Percentiles rank a stretch among this genome's conserved stretches.
Evolutionary conservation across 1,140 invertebrate genomes (phyloP).

Genomic region (Magallana gigas): DNA sequence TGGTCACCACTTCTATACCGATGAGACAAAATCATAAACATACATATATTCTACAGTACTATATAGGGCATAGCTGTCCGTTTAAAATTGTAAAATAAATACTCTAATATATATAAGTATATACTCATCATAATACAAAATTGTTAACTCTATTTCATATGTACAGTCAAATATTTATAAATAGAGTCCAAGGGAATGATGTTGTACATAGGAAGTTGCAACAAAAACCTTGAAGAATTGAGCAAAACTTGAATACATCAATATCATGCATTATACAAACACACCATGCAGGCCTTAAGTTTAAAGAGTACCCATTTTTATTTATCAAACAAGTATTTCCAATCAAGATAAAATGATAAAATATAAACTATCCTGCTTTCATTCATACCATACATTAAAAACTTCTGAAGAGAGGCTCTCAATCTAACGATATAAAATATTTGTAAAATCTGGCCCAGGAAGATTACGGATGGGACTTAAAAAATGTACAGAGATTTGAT

Average conservation of each 20-base stretch:
- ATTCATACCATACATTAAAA: neutral
- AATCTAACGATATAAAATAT: no score
- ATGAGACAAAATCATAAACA: slow-evolving; percentile 14
- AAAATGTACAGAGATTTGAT: no score
- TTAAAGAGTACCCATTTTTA: no score
- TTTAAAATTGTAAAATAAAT: neutral
- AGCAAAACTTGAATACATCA: neutral
- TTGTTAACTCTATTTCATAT: neutral
- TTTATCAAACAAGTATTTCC: no score
- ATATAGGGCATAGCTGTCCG: neutral
- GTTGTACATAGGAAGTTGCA: neutral
- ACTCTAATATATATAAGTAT: neutral
- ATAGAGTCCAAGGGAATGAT: slow-evolving; percentile 6
- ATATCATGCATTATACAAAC: no score
- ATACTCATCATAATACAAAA: neutral
- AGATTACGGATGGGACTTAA: no score
- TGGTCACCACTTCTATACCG: neutral
- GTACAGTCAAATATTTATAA: neutral
- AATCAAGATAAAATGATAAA: no score
- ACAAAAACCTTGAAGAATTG: neutral
- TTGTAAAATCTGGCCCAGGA: no score
- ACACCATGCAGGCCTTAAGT: no score
- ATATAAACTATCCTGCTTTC: neutral
- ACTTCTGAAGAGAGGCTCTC: no score
- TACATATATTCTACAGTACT: neutral